These are phyloP conservation scores for Coleophora deauratella DNA, from an alignment of 2,888 invertebrate genomes.

Conservation along the genomic window DNA sequence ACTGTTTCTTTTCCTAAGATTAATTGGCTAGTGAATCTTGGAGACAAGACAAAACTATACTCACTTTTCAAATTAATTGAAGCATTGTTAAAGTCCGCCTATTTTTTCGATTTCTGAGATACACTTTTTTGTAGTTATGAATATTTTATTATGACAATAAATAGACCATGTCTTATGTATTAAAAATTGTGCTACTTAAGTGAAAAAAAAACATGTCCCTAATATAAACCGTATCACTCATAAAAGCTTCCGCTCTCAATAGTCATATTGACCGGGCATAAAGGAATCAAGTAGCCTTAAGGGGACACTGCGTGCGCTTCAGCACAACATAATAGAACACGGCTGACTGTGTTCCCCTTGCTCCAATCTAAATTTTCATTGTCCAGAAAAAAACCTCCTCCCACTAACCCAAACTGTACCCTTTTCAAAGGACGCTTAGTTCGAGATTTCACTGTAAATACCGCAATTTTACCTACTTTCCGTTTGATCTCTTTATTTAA, in stretches of 20 bases:
- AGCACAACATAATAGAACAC: constrained; percentile 31
- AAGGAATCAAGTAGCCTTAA: constrained; percentile 15
- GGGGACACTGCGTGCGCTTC: constrained; percentile 13
- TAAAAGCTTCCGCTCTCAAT: too few species aligned
- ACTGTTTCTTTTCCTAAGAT: too few species aligned
- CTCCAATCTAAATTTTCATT: constrained; percentile 43
- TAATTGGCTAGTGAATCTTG: too few species aligned
- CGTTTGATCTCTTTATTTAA: too few species aligned
- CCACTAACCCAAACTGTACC: constrained; percentile 31
- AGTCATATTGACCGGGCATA: too few species aligned
- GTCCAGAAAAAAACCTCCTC: constrained; percentile 24
- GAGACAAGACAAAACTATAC: too few species aligned
- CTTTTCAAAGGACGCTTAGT: not conserved
- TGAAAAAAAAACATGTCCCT: not conserved
- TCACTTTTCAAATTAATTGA: not conserved
- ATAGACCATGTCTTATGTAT: too few species aligned
- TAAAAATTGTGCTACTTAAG: too few species aligned
- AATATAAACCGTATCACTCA: not conserved
- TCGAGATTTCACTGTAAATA: not conserved
- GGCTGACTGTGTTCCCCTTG: constrained; percentile 41
- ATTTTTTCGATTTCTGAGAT: too few species aligned
- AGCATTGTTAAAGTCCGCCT: too few species aligned
- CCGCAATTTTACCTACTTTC: not conserved
- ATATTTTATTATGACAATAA: too few species aligned
- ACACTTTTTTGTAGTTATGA: too few species aligned